These are phyloP conservation scores for Drosophila busckii DNA, from an alignment of 1,140 invertebrate genomes.

Conservation along the genomic window DNA sequence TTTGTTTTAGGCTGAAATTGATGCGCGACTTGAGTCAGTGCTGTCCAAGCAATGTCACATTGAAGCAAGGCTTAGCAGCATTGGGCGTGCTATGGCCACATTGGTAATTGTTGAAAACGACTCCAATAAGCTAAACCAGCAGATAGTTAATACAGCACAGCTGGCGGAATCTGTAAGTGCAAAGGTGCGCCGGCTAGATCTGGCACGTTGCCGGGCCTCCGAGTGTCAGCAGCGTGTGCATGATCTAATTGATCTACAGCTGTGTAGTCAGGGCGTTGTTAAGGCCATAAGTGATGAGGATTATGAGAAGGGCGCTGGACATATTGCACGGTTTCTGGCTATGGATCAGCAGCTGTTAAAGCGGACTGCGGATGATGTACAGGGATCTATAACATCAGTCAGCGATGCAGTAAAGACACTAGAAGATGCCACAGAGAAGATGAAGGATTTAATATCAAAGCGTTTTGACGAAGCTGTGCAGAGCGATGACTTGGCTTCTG, in stretches of 20 bases:
- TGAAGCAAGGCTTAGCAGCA: conserved; percentile 81
- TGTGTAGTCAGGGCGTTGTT: conserved; percentile 97
- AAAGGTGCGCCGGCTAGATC: conserved; percentile 96
- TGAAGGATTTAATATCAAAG: conserved; percentile 85
- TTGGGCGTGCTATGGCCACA: conserved; percentile 81
- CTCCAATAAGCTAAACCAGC: conserved; percentile 87
- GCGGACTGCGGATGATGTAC: conserved; percentile 87
- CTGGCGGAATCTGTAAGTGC: conserved; percentile 96
- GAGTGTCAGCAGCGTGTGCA: conserved; percentile 97
- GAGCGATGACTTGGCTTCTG: conserved; percentile 92
- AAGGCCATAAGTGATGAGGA: conserved; percentile 93
- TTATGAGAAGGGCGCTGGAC: conserved; percentile 95
- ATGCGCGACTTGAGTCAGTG: conserved; percentile 80
- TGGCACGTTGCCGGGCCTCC: conserved; percentile 94
- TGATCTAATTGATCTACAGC: conserved; percentile 96
- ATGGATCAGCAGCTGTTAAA: conserved; percentile 95
- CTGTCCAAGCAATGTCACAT: conserved; percentile 81
- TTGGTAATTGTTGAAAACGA: conserved; percentile 83
- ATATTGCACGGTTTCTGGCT: conserved; percentile 95
- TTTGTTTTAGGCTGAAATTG: conserved; percentile 79
- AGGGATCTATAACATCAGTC: conserved; percentile 79
- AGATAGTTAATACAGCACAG: conserved; percentile 92
- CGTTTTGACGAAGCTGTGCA: conserved; percentile 96
- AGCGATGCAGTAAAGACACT: conserved; percentile 86
- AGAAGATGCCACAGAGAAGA: conserved; percentile 87